These are phyloP conservation scores for Sinonovacula constricta DNA, from an alignment of 1,140 invertebrate species.

Conservation along the genomic window DNA sequence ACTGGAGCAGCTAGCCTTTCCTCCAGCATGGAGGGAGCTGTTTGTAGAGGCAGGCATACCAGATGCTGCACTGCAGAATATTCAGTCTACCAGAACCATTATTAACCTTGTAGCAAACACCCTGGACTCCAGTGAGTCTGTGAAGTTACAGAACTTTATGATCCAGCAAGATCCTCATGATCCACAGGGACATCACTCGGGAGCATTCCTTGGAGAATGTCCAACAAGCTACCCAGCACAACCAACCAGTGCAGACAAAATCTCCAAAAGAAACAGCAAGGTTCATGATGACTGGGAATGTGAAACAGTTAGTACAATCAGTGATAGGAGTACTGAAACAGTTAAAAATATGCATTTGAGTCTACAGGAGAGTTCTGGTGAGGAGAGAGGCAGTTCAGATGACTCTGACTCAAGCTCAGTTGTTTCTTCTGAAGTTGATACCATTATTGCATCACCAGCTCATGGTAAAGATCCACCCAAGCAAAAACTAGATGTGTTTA, in stretches of 20 bases:
- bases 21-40: slow-evolving; percentile 49
- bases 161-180: slow-evolving; percentile 1
- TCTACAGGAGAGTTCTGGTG: neutral
- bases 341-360: neutral
- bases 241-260: neutral
- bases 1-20: slow-evolving; percentile 47
- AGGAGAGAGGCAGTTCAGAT: neutral
- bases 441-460: neutral
- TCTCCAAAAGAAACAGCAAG: neutral
- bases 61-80: slow-evolving; percentile 32
- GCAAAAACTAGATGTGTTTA: slow-evolving; percentile 22
- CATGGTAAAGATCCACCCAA: neutral
- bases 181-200: slow-evolving; percentile 1
- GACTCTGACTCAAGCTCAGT: slow-evolving; percentile 19
- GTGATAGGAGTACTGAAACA: neutral
- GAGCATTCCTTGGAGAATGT: neutral
- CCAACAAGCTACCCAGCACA: neutral
- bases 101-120: slow-evolving; percentile 36
- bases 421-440: slow-evolving; percentile 22
- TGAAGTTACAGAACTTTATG: slow-evolving; percentile 41
- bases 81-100: slow-evolving; percentile 44
- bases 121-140: slow-evolving; percentile 22
- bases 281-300: slow-evolving; percentile 22
- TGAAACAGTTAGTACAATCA: slow-evolving; percentile 30
- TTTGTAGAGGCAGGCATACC: slow-evolving; percentile 48